Base-by-base conservation (phyloP, 1,140 invertebrate genomes). In the Drosophila leontia region DNA sequence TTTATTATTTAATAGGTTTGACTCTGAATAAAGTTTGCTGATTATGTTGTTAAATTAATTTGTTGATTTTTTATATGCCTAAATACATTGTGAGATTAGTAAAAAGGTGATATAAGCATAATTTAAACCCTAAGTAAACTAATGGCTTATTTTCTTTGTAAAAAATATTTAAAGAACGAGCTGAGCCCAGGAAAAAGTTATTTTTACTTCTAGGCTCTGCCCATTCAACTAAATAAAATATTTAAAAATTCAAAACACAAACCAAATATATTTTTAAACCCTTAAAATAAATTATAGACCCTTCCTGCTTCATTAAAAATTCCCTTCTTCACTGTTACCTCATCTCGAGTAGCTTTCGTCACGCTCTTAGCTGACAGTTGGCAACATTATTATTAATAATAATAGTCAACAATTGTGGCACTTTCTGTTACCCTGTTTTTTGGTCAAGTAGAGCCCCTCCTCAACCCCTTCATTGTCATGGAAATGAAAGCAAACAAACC, bases 391-490 rank as follows among this genome's bases (percentile, higher is more conserved):
- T 51, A 75, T 58, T 64, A 75, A 42, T 26, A 61, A 64, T 75
- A 67, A 58, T 70, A 64, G 68, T 70, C 34, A 35, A 79, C 55
- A 74, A 69, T 75, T 86, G 64, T 70, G 44, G 63, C 72, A 78
- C 44, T 71, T 71, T 68, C 48, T 59, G 57, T 67, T 50, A 60
- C 62, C 19, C 32, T 34, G 19, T 34, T 70, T 51, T 61, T 65
- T 60, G 48, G 55, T 44, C 47, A 64, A 77, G 61, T 76, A 44
- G 62, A 69, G n/a, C 56, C 13, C 39, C 45, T 50, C 56, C 26
- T 37, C 32, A 41, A 47, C 44, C 55, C 55, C 75, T 75, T 81
- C 69, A 85, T 85, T 86, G 75, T 86, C 58, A 86, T 85, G 74
- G 57, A 78, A 85, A 85, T 81, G 56, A 67, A 75, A 51, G 55